phyloP scores from a whole-genome alignment of 2,797 vertebrate genomes.

The Enteromius treurensis region DNA sequence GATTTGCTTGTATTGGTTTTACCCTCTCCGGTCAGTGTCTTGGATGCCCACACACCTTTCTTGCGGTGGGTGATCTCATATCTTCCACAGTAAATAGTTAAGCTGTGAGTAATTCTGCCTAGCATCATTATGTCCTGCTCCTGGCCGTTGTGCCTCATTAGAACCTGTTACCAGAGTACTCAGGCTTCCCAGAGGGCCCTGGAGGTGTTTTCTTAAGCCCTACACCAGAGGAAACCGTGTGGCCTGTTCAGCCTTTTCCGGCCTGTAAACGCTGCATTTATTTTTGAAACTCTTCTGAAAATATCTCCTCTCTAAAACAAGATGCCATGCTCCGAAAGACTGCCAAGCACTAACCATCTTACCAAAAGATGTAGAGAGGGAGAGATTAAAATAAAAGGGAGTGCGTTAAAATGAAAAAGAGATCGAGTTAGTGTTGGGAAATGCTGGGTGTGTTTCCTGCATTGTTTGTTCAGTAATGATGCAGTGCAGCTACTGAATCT shows the following conservation, averaged over 20 bases:
- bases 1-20: conserved; percentile 11
- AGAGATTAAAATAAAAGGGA: neutral
- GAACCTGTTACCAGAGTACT: conserved; percentile 58
- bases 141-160: conserved; percentile 57
- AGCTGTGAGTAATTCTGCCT: conserved; percentile 48
- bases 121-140: conserved; percentile 50
- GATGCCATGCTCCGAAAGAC: conserved; percentile 67
- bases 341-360: conserved; percentile 51
- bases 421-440: neutral
- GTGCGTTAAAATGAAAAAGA: neutral
- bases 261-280: conserved; percentile 73
- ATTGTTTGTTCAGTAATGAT: neutral
- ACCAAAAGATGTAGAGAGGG: conserved; percentile 30
- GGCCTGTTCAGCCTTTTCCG: conserved; percentile 66
- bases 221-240: conserved; percentile 66
- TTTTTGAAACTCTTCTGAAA: conserved; percentile 75
- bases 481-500: neutral
- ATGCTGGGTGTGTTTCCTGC: conserved; percentile 1
- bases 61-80: conserved; percentile 40
- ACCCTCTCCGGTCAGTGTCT: conserved; percentile 24
- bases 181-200: conserved; percentile 49
- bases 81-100: conserved; percentile 49
- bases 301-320: conserved; percentile 66
- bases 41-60: conserved; percentile 27
- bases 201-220: conserved; percentile 53